Base-by-base conservation (phyloP, 2,888 invertebrate species). In the Eulithis prunata region DNA sequence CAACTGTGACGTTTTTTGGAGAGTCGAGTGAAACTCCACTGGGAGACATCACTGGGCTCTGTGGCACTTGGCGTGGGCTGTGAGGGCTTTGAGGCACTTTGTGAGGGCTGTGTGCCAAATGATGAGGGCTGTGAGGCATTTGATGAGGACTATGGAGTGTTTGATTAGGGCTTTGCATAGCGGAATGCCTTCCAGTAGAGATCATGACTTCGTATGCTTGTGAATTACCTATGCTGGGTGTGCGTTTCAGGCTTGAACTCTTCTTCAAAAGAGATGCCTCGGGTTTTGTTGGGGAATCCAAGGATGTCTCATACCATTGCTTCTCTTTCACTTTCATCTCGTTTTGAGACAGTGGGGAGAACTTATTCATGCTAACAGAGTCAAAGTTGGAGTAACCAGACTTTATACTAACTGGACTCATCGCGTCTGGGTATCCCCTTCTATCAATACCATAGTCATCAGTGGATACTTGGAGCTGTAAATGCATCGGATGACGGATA, bases 1-100 rank as follows among this genome's bases (percentile, higher is more conserved):
- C 97, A 0, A 98, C 94, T 1, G 97, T 97, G 81, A 97, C 94
- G 82, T 97, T 97, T 82, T 96, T 96, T 0, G 97, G 96, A 6
- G 97, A 96, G 77, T 97, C 97, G 69, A 96, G 91, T 28, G 95
- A 94, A 57, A 95, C 88, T 75, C 94, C 79, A 80, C 88, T 86
- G 0, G 91, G 90, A 0, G 92, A 92, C 64, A 90, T 64, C 2
- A 91, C 84, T 12, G 90, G 87, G 69, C 88, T 90, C 46, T 83
- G 85, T 0, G 86, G 52, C n/a, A 52, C 32, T 52, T 52, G 52
- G 41, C 57, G 56, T 0, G 91, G 86, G 70, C 89, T 91, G 21
- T 84, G 55, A 0, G 90, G 86, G 71, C 88, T 90, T 28, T 84
- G 86, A 1, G 87, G 82, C 57, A 86, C 74, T 68, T 88, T 88